Percentiles rank a stretch among this genome's conserved stretches.
These are phyloP conservation scores for Mythimna lalbum DNA, from an alignment of 2,888 invertebrate genomes.

Conservation along the genomic window DNA sequence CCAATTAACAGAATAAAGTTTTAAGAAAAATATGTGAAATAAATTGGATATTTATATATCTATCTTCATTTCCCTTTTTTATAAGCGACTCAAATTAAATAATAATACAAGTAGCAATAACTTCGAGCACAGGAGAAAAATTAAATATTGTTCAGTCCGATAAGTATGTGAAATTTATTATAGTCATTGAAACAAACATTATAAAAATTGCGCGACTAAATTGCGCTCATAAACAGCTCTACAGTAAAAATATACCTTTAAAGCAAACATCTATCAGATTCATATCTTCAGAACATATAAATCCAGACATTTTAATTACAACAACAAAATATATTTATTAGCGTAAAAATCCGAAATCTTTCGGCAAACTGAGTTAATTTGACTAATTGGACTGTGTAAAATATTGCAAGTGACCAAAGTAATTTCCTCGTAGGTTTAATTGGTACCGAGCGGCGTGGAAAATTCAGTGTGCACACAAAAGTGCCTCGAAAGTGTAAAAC, in stretches of 20 bases:
- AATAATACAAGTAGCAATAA: too few species aligned
- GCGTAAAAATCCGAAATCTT: conserved; percentile 48
- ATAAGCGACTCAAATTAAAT: too few species aligned
- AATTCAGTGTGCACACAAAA: conserved; percentile 55
- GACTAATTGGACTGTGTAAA: conserved; percentile 62
- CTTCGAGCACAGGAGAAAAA: not conserved
- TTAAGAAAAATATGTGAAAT: too few species aligned
- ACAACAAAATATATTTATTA: conserved; percentile 47
- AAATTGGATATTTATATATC: too few species aligned
- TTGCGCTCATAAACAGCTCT: conserved; percentile 11
- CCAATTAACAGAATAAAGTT: too few species aligned
- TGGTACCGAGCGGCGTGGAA: conserved; percentile 53
- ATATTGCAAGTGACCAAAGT: conserved; percentile 62
- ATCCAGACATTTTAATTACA: conserved; percentile 40
- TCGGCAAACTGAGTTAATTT: conserved; percentile 54
- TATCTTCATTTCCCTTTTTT: too few species aligned
- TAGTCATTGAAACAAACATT: not conserved
- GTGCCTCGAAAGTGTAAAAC: conserved; percentile 59
- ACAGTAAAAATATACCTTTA: not conserved
- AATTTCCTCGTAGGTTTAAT: conserved; percentile 59
- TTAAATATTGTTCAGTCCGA: not conserved
- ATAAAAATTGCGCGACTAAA: not conserved
- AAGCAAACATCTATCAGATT: conserved; percentile 16
- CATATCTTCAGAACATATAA: conserved; percentile 36
- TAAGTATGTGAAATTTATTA: not conserved